phyloP scores from a whole-genome alignment of 2,797 vertebrate genomes.

The Mus caroli region DNA sequence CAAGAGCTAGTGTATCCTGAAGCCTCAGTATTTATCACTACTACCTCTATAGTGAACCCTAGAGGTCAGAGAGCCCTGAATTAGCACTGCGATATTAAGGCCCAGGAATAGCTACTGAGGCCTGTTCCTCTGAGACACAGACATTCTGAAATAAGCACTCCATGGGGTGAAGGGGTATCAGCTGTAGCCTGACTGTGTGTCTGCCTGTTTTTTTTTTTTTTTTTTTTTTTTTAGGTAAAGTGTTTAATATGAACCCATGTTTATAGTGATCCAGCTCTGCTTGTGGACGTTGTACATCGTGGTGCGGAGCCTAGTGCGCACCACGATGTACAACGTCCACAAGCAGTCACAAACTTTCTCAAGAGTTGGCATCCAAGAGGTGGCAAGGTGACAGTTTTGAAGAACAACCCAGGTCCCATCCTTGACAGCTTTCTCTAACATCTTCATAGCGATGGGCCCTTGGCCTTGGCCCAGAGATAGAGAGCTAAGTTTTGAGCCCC shows the following conservation, averaged over 20 bases:
- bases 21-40: not conserved
- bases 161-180: accelerated
- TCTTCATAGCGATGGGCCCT: constrained; percentile 94
- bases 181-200: not conserved
- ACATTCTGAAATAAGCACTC: not conserved
- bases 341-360: constrained; percentile 94
- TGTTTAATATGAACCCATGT: not conserved
- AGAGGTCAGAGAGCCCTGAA: accelerated
- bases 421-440: constrained; percentile 92
- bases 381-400: constrained; percentile 96
- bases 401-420: constrained; percentile 95
- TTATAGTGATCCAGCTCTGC: not conserved
- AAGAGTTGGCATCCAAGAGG: constrained; percentile 95
- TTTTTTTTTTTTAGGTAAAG: not conserved
- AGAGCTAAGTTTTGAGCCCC: constrained; percentile 92
- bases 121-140: not conserved
- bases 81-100: no score
- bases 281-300: no score
- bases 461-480: constrained; percentile 96
- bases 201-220: not conserved
- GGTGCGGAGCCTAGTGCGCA: no score
- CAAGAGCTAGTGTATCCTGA: not conserved
- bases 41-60: not conserved
- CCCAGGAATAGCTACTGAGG: no score
- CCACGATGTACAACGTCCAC: no score